Conservation (phyloP, 2,113 vertebrate species). For the Catharus fuscescens region DNA sequence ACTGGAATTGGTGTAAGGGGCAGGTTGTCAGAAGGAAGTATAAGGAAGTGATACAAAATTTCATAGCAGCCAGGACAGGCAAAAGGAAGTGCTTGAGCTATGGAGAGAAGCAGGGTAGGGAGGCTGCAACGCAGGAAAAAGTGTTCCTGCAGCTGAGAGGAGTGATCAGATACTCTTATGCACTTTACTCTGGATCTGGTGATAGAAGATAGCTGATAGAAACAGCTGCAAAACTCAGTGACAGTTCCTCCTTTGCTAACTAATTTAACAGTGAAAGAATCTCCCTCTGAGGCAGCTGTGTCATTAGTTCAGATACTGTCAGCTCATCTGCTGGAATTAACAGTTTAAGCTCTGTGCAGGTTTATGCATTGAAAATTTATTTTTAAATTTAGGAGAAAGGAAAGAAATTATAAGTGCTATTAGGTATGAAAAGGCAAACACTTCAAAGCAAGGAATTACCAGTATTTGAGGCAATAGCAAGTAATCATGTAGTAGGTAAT, state of each 20-base stretch:
- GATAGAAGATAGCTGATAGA: not conserved
- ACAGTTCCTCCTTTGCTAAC: not conserved
- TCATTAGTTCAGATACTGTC: not conserved
- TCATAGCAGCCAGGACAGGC: not conserved
- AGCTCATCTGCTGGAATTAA: not conserved
- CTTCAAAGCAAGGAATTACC: not conserved
- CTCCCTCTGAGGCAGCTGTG: not conserved
- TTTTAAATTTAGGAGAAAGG: not conserved
- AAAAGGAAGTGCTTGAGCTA: accelerated
- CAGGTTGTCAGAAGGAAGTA: not conserved
- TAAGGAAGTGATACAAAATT: not conserved
- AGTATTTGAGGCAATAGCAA: not conserved
- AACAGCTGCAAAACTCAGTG: not conserved
- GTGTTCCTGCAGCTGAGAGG: not conserved
- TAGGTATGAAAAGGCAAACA: not conserved
- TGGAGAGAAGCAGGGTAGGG: not conserved
- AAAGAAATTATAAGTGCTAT: not conserved
- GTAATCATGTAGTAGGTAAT: not conserved
- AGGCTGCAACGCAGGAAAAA: not conserved
- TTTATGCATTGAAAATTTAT: not conserved
- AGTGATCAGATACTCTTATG: not conserved
- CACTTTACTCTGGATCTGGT: not conserved
- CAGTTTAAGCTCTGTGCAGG: not conserved
- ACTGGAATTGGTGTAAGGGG: not conserved
- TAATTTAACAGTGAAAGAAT: not conserved